Conservation (phyloP, 2,888 invertebrate species). For the Cephus pygmeus region DNA sequence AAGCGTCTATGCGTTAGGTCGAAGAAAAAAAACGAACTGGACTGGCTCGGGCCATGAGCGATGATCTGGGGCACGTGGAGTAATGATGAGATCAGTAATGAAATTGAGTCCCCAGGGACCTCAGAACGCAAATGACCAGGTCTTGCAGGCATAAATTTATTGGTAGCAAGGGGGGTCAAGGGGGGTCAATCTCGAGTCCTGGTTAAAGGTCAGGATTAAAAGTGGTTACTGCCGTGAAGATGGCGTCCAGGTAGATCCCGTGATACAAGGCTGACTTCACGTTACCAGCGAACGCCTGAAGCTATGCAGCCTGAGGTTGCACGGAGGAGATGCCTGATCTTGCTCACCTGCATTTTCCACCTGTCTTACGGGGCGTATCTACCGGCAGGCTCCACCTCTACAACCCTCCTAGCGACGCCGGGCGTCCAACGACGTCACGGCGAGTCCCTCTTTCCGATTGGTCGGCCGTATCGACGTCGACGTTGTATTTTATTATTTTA, state of each 20-base stretch:
- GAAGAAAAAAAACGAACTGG: background rate
- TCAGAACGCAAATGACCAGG: background rate
- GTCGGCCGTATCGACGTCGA: constrained; percentile 53
- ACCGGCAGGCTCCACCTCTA: constrained; percentile 57
- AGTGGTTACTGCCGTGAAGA: background rate
- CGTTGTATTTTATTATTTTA: constrained; percentile 62
- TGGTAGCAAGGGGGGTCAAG: background rate
- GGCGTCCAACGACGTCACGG: constrained; percentile 60
- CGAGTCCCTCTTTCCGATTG: constrained; percentile 55
- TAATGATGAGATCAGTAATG: background rate
- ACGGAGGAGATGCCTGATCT: background rate
- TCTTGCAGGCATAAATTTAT: background rate
- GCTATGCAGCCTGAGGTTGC: background rate
- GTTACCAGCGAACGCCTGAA: background rate
- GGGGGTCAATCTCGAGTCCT: background rate
- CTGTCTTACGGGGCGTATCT: constrained; percentile 62
- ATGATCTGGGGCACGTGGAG: background rate
- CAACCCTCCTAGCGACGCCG: constrained; percentile 57
- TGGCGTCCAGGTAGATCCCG: background rate
- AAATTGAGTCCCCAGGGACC: background rate
- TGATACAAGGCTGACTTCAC: background rate
- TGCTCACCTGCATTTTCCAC: constrained; percentile 62
- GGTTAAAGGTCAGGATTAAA: background rate
- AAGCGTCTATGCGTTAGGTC: background rate
- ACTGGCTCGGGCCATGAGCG: background rate